These are phyloP conservation scores for Sialia sialis DNA, from an alignment of 2,113 vertebrate species.

Conservation along the genomic window DNA sequence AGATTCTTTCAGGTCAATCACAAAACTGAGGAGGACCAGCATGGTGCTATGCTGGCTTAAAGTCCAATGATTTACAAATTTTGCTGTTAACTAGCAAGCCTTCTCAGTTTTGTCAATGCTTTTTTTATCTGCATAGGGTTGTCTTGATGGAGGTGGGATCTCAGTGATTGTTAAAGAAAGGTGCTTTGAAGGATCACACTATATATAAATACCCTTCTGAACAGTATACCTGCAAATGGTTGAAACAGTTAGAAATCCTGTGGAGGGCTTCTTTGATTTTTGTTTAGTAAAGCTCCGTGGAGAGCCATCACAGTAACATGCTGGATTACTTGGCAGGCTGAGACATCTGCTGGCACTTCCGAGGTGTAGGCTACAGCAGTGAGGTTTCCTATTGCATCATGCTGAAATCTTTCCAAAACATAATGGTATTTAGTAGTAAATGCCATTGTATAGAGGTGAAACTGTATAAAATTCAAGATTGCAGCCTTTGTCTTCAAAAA, in stretches of 20 bases:
- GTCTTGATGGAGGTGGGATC: background rate
- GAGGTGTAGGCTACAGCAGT: background rate
- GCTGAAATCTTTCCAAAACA: background rate
- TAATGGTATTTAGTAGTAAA: background rate
- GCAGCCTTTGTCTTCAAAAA: background rate
- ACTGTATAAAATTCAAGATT: background rate
- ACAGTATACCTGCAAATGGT: background rate
- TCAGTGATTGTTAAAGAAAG: background rate
- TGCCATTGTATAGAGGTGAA: background rate
- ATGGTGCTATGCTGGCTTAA: background rate
- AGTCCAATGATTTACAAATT: background rate
- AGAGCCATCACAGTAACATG: background rate
- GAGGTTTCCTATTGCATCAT: background rate
- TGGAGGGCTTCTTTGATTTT: background rate
- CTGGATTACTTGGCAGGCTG: slow-evolving; percentile 24
- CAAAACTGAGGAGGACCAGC: background rate
- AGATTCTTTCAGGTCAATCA: background rate
- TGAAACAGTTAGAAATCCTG: background rate
- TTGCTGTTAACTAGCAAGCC: background rate
- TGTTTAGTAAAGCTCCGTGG: background rate
- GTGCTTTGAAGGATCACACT: background rate
- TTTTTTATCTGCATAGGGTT: background rate
- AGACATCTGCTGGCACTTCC: slow-evolving; percentile 43
- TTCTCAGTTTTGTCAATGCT: background rate
- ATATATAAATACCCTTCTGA: background rate